A percentile compares a stretch with the other conserved stretches of the same genome.
phyloP scores from a whole-genome alignment of 1,140 invertebrate species.

The Bradynema listronoti region DNA sequence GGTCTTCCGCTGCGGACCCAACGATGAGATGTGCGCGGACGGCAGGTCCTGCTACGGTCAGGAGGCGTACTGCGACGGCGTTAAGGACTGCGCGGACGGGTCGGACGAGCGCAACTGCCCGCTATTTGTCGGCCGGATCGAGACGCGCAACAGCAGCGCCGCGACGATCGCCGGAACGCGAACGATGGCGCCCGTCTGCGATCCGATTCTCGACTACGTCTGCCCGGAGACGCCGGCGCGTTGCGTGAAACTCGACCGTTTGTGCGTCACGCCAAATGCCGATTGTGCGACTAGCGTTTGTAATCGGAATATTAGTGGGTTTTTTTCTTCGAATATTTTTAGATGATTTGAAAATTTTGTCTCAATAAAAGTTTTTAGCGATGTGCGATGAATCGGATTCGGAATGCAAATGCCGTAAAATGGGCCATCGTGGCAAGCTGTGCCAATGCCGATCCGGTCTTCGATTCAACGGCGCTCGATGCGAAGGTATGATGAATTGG shows the following conservation, averaged over 20 bases:
- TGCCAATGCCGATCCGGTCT: constrained; percentile 32
- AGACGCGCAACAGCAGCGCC: neutral
- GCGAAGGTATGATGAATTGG: constrained; percentile 35
- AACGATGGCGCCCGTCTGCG: constrained; percentile 15
- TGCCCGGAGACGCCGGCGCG: constrained; percentile 33
- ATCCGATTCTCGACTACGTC: constrained; percentile 38
- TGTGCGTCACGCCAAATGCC: constrained; percentile 26
- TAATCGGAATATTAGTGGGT: neutral
- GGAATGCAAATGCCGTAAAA: constrained; percentile 36
- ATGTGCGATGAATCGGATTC: constrained; percentile 5
- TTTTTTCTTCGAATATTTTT: neutral
- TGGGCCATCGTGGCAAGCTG: constrained; percentile 15
- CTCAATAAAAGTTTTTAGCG: constrained; percentile 4
- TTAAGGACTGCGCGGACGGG: constrained; percentile 66
- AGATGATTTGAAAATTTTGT: neutral
- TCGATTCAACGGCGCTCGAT: constrained; percentile 16
- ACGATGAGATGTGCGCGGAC: constrained; percentile 63
- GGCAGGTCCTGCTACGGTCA: constrained; percentile 67
- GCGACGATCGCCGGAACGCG: constrained; percentile 19
- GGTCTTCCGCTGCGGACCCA: constrained; percentile 5
- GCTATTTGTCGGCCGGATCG: neutral
- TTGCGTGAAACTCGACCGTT: constrained; percentile 38
- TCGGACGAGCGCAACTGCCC: constrained; percentile 70
- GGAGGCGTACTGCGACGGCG: constrained; percentile 65
- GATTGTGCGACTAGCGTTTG: neutral